Evolutionary conservation across 64 coral and sea anemone species (phyloP).

Genomic region (Anthopleura sola): DNA sequence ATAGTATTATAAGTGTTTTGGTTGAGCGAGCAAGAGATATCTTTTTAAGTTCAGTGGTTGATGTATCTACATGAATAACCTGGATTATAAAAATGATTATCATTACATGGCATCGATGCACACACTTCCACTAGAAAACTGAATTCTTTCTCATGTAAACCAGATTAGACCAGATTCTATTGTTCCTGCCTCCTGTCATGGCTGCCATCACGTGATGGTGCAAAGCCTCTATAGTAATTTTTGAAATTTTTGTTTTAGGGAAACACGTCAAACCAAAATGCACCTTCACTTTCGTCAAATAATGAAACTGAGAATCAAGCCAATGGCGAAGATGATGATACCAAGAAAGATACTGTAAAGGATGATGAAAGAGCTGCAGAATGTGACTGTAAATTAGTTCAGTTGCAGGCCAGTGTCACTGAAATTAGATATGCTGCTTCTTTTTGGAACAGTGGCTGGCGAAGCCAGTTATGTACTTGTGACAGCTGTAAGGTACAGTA

Average conservation of each 20-base stretch:
- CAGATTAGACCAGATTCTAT: too few relatives aligned
- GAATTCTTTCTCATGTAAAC: too few relatives aligned
- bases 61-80: too few relatives aligned
- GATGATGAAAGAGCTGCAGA: neutral
- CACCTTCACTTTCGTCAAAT: neutral
- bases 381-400: constrained; percentile 60
- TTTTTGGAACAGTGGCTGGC: constrained; percentile 88
- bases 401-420: constrained; percentile 47
- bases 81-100: too few relatives aligned
- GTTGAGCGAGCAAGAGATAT: too few relatives aligned
- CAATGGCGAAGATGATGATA: neutral
- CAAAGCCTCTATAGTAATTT: neutral
- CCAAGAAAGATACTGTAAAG: neutral
- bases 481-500: constrained; percentile 68
- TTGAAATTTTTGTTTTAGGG: neutral
- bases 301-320: neutral
- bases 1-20: too few relatives aligned
- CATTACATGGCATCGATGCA: too few relatives aligned
- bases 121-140: too few relatives aligned
- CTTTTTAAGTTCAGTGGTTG: too few relatives aligned
- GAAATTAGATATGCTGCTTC: constrained; percentile 31
- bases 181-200: too few relatives aligned
- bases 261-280: neutral
- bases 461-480: constrained; percentile 79
- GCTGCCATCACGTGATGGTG: too few relatives aligned